A percentile compares a stretch with the other conserved stretches of the same genome.
phyloP scores from a whole-genome alignment of 1,140 invertebrate genomes.

The Radopholus similis region DNA sequence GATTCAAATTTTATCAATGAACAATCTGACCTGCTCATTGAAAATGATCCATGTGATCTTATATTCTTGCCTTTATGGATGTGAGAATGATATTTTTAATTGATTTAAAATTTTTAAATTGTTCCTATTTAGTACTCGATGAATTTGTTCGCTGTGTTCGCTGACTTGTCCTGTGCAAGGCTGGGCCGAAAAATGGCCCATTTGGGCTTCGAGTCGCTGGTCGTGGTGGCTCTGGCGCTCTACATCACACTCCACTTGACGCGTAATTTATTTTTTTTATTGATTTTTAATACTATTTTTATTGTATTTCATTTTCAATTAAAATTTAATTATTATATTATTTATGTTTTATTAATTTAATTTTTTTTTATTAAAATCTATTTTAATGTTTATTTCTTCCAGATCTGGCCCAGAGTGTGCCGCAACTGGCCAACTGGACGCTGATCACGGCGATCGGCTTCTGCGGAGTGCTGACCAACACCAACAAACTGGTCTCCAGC shows the following conservation, averaged over 20 bases:
- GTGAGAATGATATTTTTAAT: no score
- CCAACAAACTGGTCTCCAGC: no score
- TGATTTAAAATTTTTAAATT: no score
- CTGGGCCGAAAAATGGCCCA: conserved; percentile 52
- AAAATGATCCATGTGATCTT: no score
- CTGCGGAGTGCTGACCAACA: no score
- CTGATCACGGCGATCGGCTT: conserved; percentile 41
- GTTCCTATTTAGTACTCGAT: no score
- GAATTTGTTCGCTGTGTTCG: conserved; percentile 44
- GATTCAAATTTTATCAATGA: no score
- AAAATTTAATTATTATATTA: no score
- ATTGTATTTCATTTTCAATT: background rate
- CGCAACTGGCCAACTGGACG: conserved; percentile 16
- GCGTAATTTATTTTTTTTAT: conserved; percentile 3
- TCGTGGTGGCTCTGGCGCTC: conserved; percentile 23
- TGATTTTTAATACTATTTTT: background rate
- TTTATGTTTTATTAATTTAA: no score
- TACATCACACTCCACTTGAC: conserved; percentile 30
- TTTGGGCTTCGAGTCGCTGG: conserved; percentile 26
- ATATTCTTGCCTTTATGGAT: no score
- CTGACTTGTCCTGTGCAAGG: conserved; percentile 32
- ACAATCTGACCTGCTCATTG: no score
- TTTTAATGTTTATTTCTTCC: conserved; percentile 1
- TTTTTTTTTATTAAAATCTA: conserved; percentile 8
- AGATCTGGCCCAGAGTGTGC: conserved; percentile 31